Evolutionary conservation across 2,113 vertebrate genomes (phyloP).

Genomic region (Stomatorhinus ivindoensis): DNA sequence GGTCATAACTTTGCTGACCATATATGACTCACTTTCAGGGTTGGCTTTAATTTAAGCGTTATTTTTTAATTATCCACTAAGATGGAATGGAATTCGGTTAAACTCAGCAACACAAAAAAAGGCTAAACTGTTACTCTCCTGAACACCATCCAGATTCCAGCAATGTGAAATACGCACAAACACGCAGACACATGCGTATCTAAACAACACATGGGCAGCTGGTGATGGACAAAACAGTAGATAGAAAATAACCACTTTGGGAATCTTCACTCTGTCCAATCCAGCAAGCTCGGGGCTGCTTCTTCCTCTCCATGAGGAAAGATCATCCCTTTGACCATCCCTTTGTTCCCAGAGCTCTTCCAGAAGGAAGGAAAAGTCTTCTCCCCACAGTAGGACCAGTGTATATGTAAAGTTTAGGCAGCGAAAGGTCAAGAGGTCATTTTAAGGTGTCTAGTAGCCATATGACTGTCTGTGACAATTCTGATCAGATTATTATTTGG

Average conservation of each 20-base stretch:
- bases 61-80: slow-evolving; percentile 42
- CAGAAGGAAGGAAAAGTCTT: not conserved
- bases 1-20: not conserved
- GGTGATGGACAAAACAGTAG: not conserved
- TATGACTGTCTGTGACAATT: not conserved
- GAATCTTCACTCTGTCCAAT: not conserved
- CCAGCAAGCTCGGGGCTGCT: not conserved
- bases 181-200: not conserved
- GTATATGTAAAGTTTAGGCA: not conserved
- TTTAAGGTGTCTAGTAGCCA: not conserved
- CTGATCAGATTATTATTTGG: not conserved
- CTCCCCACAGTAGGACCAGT: not conserved
- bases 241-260: not conserved
- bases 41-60: not conserved
- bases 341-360: not conserved
- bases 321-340: not conserved
- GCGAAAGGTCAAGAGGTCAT: not conserved
- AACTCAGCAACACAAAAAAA: slow-evolving; percentile 23
- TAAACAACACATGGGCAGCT: not conserved
- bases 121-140: not conserved
- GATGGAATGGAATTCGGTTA: slow-evolving; percentile 12
- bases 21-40: not conserved
- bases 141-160: not conserved
- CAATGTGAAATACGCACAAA: not conserved
- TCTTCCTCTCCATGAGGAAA: not conserved